Percentiles rank a stretch among this genome's conserved stretches.
Conservation (phyloP, 2,888 invertebrate genomes). For the Leistus spinibarbis region DNA sequence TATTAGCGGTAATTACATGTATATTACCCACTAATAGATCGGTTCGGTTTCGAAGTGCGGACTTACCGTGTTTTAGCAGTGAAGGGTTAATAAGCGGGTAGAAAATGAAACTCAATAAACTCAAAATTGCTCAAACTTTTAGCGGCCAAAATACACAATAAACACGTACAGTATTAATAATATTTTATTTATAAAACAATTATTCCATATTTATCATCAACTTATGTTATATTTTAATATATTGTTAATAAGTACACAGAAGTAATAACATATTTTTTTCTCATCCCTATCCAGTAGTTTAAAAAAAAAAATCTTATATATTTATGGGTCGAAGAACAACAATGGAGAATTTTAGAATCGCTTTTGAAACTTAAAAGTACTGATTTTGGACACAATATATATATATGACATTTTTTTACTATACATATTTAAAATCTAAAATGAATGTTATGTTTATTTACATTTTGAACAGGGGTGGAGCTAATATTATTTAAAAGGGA, state of each 20-base stretch:
- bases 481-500: neutral
- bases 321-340: neutral
- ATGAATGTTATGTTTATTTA: slow-evolving; percentile 29
- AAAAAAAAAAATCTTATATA: slow-evolving; percentile 28
- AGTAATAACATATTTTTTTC: slow-evolving; percentile 49
- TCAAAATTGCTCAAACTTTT: slow-evolving; percentile 8
- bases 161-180: slow-evolving; percentile 24
- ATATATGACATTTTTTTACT: slow-evolving; percentile 23
- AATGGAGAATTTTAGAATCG: slow-evolving; percentile 8
- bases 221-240: slow-evolving; percentile 47
- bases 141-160: neutral
- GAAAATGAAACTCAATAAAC: neutral
- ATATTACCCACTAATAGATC: too few relatives aligned
- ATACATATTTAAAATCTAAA: slow-evolving; percentile 17
- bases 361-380: slow-evolving; percentile 19
- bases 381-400: slow-evolving; percentile 1
- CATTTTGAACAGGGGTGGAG: slow-evolving; percentile 6
- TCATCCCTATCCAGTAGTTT: slow-evolving; percentile 39
- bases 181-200: slow-evolving; percentile 57
- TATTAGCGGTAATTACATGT: too few relatives aligned
- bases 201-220: slow-evolving; percentile 50
- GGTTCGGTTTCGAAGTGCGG: too few relatives aligned
- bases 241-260: slow-evolving; percentile 52
- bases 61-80: too few relatives aligned
- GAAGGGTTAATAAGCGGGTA: too few relatives aligned